These are phyloP conservation scores for Rousettus madagascariensis DNA, from an alignment of 2,797 vertebrate species.

Conservation along the genomic window DNA sequence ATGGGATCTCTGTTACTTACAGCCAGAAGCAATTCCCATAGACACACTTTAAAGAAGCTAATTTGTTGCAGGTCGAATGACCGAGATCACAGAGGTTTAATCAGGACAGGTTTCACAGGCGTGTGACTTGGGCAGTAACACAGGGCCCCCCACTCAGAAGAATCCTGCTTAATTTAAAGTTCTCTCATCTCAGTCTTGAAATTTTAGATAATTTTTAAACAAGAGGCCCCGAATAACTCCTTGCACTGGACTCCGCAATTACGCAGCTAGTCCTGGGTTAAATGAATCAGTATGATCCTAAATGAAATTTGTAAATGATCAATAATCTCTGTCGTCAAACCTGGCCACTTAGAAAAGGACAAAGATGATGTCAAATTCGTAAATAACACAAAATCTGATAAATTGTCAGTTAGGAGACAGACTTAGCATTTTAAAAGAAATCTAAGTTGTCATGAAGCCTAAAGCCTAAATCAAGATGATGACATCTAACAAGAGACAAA, in stretches of 20 bases:
- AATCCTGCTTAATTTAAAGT: not conserved
- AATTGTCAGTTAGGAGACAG: not conserved
- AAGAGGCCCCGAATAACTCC: not conserved
- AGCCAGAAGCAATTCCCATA: not conserved
- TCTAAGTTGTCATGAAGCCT: not conserved
- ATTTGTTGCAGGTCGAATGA: not conserved
- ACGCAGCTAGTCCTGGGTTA: not conserved
- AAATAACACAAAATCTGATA: not conserved
- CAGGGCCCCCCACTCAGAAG: not conserved
- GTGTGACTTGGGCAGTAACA: not conserved
- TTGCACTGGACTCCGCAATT: not conserved
- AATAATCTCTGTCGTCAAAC: not conserved
- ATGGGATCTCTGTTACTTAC: not conserved
- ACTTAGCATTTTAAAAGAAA: not conserved
- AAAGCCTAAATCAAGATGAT: not conserved
- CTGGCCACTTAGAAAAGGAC: not conserved
- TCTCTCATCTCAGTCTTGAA: not conserved
- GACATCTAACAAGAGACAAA: not conserved
- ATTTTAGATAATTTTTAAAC: not conserved
- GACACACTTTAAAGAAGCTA: not conserved
- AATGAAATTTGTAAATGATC: not conserved
- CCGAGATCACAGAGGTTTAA: not conserved
- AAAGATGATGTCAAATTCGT: not conserved
- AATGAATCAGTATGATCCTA: not conserved
- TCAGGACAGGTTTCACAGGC: not conserved